A percentile compares a stretch with the other conserved stretches of the same genome.
phyloP scores from a whole-genome alignment of 2,888 invertebrate genomes.

The Pseudeuparius sepicola region DNA sequence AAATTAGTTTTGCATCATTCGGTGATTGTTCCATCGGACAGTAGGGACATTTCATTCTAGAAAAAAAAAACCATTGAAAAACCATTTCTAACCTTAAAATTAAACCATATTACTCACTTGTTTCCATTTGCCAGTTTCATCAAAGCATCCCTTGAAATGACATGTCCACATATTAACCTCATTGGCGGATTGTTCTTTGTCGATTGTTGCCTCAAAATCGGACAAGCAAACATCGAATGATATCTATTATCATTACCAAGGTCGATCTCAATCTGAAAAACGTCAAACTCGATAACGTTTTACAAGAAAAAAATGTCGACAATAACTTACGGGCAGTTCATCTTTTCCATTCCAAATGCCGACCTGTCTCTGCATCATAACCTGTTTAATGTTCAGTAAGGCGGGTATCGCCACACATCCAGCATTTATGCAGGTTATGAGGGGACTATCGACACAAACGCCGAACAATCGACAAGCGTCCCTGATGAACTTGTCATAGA shows the following conservation, averaged over 20 bases:
- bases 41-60: constrained; percentile 95
- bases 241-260: constrained; percentile 83
- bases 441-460: constrained; percentile 79
- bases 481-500: constrained; percentile 80
- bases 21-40: constrained; percentile 96
- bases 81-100: background rate
- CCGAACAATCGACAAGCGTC: constrained; percentile 89
- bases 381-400: constrained; percentile 85
- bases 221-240: constrained; percentile 98
- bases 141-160: constrained; percentile 94
- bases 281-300: constrained; percentile 2
- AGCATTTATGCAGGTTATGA: constrained; percentile 86
- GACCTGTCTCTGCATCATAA: constrained; percentile 82
- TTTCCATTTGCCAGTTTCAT: constrained; percentile 87
- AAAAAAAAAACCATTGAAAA: constrained; percentile 39
- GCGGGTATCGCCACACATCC: constrained; percentile 92
- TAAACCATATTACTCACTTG: constrained; percentile 55
- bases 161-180: constrained; percentile 94
- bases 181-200: constrained; percentile 96
- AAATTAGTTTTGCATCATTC: constrained; percentile 83
- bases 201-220: constrained; percentile 93
- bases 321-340: constrained; percentile 91
- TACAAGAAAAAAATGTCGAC: constrained; percentile 30
- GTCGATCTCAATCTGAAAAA: constrained; percentile 82
- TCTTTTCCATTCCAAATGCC: constrained; percentile 93